Evolutionary conservation across 2,113 vertebrate species (phyloP).

Genomic region (Carollia perspicillata): DNA sequence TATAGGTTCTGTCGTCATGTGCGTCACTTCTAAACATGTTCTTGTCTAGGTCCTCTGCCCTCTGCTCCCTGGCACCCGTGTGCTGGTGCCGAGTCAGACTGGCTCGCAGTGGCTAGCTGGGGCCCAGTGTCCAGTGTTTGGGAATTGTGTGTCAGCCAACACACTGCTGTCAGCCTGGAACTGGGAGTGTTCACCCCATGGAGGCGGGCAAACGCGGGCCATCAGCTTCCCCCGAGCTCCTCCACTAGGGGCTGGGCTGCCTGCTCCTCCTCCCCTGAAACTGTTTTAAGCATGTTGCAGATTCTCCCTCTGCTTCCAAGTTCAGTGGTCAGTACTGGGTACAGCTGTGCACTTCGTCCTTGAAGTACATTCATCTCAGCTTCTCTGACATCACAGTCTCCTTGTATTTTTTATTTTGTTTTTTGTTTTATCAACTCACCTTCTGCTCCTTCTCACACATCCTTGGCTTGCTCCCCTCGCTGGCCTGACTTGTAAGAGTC

Average conservation of each 20-base stretch:
- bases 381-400: background rate
- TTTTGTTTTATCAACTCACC: background rate
- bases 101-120: accelerated
- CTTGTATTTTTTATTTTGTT: background rate
- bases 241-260: background rate
- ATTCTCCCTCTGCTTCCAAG: accelerated
- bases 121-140: too few species aligned
- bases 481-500: background rate
- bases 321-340: background rate
- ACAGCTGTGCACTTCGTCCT: background rate
- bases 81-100: background rate
- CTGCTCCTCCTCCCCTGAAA: background rate
- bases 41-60: background rate
- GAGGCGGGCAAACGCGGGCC: background rate
- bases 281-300: background rate
- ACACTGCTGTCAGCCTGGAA: background rate
- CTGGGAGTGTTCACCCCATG: background rate
- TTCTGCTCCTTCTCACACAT: background rate
- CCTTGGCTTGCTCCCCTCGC: too few species aligned
- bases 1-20: background rate
- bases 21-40: background rate
- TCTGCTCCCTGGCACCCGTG: accelerated
- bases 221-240: accelerated
- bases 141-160: background rate
- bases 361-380: too few species aligned